These are phyloP conservation scores for Leucoptera coffeella DNA, from an alignment of 2,888 invertebrate species.

Conservation along the genomic window DNA sequence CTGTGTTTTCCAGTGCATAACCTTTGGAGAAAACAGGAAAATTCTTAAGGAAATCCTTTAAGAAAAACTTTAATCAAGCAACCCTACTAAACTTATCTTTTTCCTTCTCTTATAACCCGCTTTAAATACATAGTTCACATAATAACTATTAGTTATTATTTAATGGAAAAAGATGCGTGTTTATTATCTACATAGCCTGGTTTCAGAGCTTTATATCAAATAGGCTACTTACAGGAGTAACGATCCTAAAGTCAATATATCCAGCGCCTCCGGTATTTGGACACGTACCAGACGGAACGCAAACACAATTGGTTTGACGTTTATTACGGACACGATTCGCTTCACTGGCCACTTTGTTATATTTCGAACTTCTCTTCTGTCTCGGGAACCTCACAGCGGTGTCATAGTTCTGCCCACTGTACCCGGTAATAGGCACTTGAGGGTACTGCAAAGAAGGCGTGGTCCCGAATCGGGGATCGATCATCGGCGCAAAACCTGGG, in stretches of 20 bases:
- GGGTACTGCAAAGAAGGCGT: conserved; percentile 23
- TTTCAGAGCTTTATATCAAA: no score
- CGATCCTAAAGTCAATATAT: conserved; percentile 56
- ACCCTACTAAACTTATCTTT: no score
- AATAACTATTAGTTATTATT: no score
- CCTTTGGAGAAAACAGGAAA: no score
- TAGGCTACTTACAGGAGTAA: conserved; percentile 52
- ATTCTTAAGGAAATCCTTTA: no score
- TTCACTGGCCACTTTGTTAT: neutral
- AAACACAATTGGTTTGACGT: conserved; percentile 17
- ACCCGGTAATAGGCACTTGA: conserved; percentile 22
- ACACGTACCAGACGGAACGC: conserved; percentile 31
- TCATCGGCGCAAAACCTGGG: conserved; percentile 27
- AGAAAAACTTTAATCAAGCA: no score
- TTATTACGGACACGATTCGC: conserved; percentile 12
- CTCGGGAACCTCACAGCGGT: conserved; percentile 33
- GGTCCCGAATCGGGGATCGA: conserved; percentile 43
- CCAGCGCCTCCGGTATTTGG: conserved; percentile 42
- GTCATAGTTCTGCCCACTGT: conserved; percentile 21
- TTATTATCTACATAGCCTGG: no score
- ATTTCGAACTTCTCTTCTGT: conserved; percentile 11
- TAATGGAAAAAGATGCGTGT: no score
- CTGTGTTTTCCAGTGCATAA: no score
- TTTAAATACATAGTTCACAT: no score
- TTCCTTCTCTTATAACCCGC: no score